phyloP scores from a whole-genome alignment of 2,888 invertebrate genomes.

The Drosophila falleni region DNA sequence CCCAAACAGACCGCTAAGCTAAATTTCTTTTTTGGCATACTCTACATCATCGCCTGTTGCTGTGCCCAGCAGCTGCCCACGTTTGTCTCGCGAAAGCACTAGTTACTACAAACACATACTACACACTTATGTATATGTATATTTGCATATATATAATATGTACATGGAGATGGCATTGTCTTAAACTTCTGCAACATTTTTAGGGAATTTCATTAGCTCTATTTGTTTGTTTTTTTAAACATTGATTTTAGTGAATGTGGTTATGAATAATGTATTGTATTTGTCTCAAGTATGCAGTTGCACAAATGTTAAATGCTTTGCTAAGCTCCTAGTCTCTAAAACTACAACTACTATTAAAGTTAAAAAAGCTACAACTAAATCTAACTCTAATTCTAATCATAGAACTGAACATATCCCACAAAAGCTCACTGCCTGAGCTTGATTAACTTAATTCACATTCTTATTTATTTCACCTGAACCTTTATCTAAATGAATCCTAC shows the following conservation, averaged over 20 bases:
- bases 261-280: slow-evolving; percentile 36
- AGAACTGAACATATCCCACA: slow-evolving; percentile 70
- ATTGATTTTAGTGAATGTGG: slow-evolving; percentile 45
- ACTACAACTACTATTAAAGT: slow-evolving; percentile 14
- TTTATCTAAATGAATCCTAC: slow-evolving; percentile 28
- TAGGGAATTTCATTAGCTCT: slow-evolving; percentile 71
- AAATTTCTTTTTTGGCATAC: slow-evolving; percentile 95
- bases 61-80: slow-evolving; percentile 88
- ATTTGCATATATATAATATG: not conserved
- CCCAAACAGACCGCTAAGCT: slow-evolving; percentile 95
- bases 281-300: slow-evolving; percentile 51
- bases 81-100: slow-evolving; percentile 79
- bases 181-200: slow-evolving; percentile 60
- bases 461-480: slow-evolving; percentile 65
- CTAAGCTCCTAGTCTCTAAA: slow-evolving; percentile 56
- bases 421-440: slow-evolving; percentile 9
- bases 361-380: slow-evolving; percentile 27
- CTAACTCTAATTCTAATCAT: slow-evolving; percentile 31
- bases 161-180: slow-evolving; percentile 24
- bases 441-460: slow-evolving; percentile 28
- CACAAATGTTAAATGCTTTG: slow-evolving; percentile 53
- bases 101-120: slow-evolving; percentile 14
- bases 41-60: slow-evolving; percentile 94
- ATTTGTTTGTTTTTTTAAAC: slow-evolving; percentile 21
- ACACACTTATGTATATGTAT: not conserved